Conservation (phyloP, 2,888 invertebrate species). For the Plebejus argus region DNA sequence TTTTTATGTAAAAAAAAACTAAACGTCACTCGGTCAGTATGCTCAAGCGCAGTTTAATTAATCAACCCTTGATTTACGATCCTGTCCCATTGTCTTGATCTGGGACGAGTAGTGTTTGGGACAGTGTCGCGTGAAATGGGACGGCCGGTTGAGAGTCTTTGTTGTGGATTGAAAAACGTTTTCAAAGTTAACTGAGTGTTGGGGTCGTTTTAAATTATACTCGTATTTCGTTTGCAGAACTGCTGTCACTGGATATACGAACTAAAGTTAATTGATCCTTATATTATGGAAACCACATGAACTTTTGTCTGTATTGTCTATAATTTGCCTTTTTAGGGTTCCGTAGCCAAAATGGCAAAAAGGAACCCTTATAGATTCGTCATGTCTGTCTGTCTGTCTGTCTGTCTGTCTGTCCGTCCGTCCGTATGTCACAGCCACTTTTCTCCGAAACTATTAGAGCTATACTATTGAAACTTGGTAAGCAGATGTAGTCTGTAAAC, state of each 20-base stretch:
- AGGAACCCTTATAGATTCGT: too few relatives aligned
- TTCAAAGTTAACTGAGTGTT: conserved; percentile 10
- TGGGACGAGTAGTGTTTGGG: conserved; percentile 44
- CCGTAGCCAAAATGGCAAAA: too few relatives aligned
- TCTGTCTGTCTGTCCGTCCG: too few relatives aligned
- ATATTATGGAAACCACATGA: not conserved
- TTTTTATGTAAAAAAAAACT: conserved; percentile 23
- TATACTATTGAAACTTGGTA: too few relatives aligned
- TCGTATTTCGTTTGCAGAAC: not conserved
- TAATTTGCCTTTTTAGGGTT: not conserved
- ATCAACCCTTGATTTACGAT: conserved; percentile 72
- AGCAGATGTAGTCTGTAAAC: too few relatives aligned
- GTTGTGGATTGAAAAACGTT: conserved; percentile 34
- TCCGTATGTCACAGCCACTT: too few relatives aligned
- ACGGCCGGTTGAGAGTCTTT: conserved; percentile 34
- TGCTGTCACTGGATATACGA: not conserved
- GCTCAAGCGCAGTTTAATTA: conserved; percentile 57
- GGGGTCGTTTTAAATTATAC: not conserved
- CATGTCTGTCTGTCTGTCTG: too few relatives aligned
- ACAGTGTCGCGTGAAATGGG: conserved; percentile 43
- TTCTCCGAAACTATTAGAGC: too few relatives aligned
- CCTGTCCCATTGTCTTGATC: conserved; percentile 46
- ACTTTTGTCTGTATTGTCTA: not conserved
- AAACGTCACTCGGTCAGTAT: conserved; percentile 38
- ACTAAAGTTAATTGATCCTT: not conserved